Base-by-base conservation (phyloP, 1,140 invertebrate species). In the Hesperophylax magnus region DNA sequence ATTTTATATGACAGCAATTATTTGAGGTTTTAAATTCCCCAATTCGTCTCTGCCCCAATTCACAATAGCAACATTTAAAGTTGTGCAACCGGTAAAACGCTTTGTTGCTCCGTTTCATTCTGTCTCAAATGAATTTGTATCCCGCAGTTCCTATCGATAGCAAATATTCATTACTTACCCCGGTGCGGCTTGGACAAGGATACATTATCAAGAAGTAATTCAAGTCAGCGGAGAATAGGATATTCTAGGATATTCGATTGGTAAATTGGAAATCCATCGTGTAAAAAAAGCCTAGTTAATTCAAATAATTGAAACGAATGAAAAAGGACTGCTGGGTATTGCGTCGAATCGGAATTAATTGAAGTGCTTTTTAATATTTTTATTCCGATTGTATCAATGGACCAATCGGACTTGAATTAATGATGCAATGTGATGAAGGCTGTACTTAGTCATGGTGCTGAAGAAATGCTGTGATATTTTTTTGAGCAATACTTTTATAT, bases 331-430 rank as follows among this genome's bases (percentile, higher is more conserved):
- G 58, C 17, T 77, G 31, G 56, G 18, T 31, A 61, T 39, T 77
- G 75, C 60, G 58, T 77, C 75, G 75, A 77, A 77, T 77, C 31
- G 58, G 31, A 24, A 22, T 77, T 77, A 77, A 77, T 77, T 60
- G 75, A 77, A 77, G 18, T 61, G 39, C 11, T 77, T 75, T 27
- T 17, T 20, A 56, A 56, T 75, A 75, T 75, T 75, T 75, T 58
- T 75, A 75, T 75, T 75, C 56, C 54, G 22, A 27, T 71, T 53
- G 24, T 39, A 39, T 53, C n/a, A 71, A 52, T 20, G 67, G 63
- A 31, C 15, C 20, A 67, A 67, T 61, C 58, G 18, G 14, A 67
- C 63, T 67, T 34, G 63, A n/a, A 67, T 67, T 67, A 67, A 67
- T 67, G 22, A 67, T 67, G 8, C 27, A 6, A 67, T 18, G 14